These are phyloP conservation scores for Thalassaphorura encarpata DNA, from an alignment of 1,140 invertebrate genomes.

Conservation along the genomic window DNA sequence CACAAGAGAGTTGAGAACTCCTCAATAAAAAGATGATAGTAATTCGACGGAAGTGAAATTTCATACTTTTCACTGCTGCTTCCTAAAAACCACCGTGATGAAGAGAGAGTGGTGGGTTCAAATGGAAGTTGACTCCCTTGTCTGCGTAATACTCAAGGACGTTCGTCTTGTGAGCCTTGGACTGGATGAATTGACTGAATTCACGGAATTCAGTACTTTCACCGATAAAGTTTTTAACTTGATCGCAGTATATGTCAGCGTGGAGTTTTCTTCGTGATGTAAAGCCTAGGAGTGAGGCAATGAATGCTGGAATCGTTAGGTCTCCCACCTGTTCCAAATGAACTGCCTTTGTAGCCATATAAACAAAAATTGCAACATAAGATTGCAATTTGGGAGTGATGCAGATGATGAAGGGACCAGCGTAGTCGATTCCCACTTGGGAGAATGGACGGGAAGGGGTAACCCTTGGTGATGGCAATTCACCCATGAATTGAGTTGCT, in stretches of 20 bases:
- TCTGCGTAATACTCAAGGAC: not conserved
- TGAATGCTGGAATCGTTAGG: slow-evolving; percentile 34
- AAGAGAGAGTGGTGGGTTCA: slow-evolving; percentile 35
- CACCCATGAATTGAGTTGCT: slow-evolving; percentile 33
- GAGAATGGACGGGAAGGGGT: slow-evolving; percentile 32
- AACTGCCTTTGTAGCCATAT: slow-evolving; percentile 34
- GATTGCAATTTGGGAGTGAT: slow-evolving; percentile 27
- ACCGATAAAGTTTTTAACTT: not conserved
- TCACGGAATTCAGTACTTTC: not conserved
- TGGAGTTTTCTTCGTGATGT: slow-evolving; percentile 29
- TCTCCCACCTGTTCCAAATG: slow-evolving; percentile 36
- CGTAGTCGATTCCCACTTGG: slow-evolving; percentile 33
- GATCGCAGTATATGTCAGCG: not conserved
- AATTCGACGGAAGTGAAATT: slow-evolving; percentile 31
- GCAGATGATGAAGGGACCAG: slow-evolving; percentile 26
- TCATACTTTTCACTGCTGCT: slow-evolving; percentile 35
- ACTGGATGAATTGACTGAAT: not conserved
- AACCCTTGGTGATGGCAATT: slow-evolving; percentile 34
- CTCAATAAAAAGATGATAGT: slow-evolving; percentile 24
- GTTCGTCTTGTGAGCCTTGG: not conserved
- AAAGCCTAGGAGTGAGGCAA: slow-evolving; percentile 35
- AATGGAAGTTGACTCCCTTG: slow-evolving; percentile 29
- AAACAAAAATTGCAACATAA: slow-evolving; percentile 36
- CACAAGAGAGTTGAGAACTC: slow-evolving; percentile 32
- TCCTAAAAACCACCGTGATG: slow-evolving; percentile 37